Evolutionary conservation across 2,797 vertebrate species (phyloP).

Genomic region (Pachyuromys duprasi): DNA sequence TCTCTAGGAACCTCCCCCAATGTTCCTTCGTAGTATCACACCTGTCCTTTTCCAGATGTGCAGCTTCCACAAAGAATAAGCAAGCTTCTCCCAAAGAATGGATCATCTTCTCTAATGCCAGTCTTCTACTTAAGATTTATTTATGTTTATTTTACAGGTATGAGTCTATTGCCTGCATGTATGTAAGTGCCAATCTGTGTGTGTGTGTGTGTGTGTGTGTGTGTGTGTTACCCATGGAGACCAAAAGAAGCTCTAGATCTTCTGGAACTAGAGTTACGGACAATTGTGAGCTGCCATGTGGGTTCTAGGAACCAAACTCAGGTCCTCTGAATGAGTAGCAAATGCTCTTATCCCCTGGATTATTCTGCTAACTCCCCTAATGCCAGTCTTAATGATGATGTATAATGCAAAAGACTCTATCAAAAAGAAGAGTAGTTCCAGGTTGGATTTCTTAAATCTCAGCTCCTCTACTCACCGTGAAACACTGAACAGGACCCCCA

Average conservation of each 20-base stretch:
- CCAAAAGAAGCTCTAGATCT: not conserved
- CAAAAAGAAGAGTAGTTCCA: not conserved
- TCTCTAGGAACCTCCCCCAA: not conserved
- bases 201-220: no score
- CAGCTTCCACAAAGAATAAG: not conserved
- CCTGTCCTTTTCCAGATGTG: not conserved
- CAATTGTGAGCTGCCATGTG: not conserved
- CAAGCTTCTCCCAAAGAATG: not conserved
- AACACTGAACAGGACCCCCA: not conserved
- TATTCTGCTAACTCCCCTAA: not conserved
- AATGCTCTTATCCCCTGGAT: not conserved
- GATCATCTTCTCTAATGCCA: not conserved
- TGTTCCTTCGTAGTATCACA: not conserved
- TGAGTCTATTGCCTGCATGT: not conserved
- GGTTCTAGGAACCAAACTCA: not conserved
- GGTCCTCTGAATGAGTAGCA: not conserved
- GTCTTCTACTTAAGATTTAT: not conserved
- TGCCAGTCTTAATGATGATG: not conserved
- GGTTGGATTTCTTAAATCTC: not conserved
- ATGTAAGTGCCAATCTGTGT: not conserved
- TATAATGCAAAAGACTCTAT: not conserved
- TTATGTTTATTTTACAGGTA: not conserved
- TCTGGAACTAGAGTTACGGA: not conserved
- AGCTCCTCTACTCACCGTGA: not conserved
- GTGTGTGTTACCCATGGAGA: not conserved